Conservation (phyloP, 2,113 vertebrate genomes). For the Paradoxurus hermaphroditus region DNA sequence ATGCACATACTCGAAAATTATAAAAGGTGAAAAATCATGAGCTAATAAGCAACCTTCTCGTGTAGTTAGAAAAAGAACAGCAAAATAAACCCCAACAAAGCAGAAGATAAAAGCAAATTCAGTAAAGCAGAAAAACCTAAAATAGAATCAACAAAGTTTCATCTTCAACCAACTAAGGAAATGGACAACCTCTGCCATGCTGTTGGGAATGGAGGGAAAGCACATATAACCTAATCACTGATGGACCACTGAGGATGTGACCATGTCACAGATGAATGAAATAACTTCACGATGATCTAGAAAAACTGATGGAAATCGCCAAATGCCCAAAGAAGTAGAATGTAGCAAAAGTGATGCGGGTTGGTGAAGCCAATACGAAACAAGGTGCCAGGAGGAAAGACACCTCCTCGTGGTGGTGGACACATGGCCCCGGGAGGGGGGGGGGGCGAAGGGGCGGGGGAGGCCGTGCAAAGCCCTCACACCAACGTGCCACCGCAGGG, state of each 20-base stretch:
- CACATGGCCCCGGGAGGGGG: neutral
- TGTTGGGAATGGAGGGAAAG: neutral
- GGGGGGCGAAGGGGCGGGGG: too few relatives aligned
- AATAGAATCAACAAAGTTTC: neutral
- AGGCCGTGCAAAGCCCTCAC: accelerated
- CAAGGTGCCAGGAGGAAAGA: neutral
- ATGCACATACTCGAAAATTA: neutral
- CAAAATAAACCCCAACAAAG: neutral
- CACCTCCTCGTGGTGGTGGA: too few relatives aligned
- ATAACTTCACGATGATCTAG: neutral
- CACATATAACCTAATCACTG: neutral
- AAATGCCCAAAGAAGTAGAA: neutral
- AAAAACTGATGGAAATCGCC: neutral
- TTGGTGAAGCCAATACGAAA: neutral
- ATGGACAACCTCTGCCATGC: neutral
- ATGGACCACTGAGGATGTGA: neutral
- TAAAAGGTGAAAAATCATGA: neutral
- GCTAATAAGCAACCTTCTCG: neutral
- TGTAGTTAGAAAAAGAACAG: neutral
- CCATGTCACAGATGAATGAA: neutral
- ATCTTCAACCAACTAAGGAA: neutral
- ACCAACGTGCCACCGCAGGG: slow-evolving; percentile 75
- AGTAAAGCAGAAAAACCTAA: neutral
- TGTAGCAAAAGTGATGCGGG: neutral
- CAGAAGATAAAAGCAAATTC: neutral